phyloP scores from a whole-genome alignment of 64 coral and sea anemone species.

The Montipora capricornis region DNA sequence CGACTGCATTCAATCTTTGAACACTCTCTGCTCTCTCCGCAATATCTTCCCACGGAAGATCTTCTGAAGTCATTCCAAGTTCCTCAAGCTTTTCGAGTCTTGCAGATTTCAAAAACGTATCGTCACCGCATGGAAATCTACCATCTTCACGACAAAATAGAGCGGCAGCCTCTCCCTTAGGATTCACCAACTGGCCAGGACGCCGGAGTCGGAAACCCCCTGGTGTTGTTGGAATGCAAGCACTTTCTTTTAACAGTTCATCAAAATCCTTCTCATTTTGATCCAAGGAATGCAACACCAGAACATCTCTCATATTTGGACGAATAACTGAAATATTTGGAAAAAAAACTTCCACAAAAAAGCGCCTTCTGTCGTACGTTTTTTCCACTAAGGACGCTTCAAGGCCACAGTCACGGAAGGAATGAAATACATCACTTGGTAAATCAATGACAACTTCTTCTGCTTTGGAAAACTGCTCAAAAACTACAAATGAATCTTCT shows the following conservation, averaged over 20 bases:
- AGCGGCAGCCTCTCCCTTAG: not conserved
- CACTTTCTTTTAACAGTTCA: constrained; percentile 14
- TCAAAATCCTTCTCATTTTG: not conserved
- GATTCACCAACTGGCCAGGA: constrained; percentile 74
- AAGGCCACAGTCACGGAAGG: not conserved
- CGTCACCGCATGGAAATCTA: constrained; percentile 53
- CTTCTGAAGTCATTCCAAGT: constrained; percentile 75
- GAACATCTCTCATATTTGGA: not conserved
- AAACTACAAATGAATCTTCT: not conserved
- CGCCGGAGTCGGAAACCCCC: constrained; percentile 37
- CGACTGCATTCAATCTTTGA: not conserved
- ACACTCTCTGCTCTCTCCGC: constrained; percentile 75
- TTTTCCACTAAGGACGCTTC: too few relatives aligned
- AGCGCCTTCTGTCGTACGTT: constrained; percentile 12
- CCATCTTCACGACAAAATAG: constrained; percentile 72
- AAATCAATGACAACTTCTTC: constrained; percentile 43
- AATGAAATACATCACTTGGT: constrained; percentile 54
- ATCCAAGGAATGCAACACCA: constrained; percentile 65
- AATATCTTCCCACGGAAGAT: constrained; percentile 61
- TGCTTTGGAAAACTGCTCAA: not conserved
- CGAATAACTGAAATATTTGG: constrained; percentile 17
- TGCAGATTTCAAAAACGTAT: constrained; percentile 13
- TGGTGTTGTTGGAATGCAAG: constrained; percentile 69
- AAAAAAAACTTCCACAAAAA: constrained; percentile 65
- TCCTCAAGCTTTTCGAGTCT: constrained; percentile 58